Evolutionary conservation across 2,888 invertebrate genomes (phyloP).

Genomic region (Colostygia pectinataria): DNA sequence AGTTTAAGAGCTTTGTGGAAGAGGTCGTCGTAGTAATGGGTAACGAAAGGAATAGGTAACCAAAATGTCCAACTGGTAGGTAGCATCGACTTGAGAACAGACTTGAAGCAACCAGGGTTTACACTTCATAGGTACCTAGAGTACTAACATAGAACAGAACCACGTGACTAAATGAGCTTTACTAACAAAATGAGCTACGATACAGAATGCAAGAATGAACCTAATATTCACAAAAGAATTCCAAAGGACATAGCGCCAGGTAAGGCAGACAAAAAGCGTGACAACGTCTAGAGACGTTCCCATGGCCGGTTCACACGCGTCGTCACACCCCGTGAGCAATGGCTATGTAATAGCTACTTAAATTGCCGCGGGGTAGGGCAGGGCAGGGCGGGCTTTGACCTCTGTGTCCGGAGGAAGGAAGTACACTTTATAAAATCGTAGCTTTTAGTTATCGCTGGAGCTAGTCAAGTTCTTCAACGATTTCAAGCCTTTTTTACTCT

Average conservation of each 20-base stretch:
- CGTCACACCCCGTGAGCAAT: slow-evolving; percentile 73
- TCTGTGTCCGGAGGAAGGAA: slow-evolving; percentile 15
- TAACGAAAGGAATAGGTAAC: no score
- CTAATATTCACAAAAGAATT: slow-evolving; percentile 23
- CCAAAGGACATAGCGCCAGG: slow-evolving; percentile 16
- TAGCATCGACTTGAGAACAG: no score
- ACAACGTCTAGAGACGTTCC: slow-evolving; percentile 54
- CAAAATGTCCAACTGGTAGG: no score
- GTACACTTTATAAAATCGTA: slow-evolving; percentile 4
- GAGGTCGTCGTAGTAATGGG: no score
- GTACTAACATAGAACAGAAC: no score
- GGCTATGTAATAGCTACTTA: slow-evolving; percentile 30
- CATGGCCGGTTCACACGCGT: slow-evolving; percentile 73
- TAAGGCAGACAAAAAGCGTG: slow-evolving; percentile 36
- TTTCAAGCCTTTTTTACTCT: no score
- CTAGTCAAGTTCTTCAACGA: no score
- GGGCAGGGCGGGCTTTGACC: slow-evolving; percentile 57
- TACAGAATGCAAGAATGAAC: not conserved
- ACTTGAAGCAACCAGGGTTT: no score
- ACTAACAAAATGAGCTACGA: not conserved
- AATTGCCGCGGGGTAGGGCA: slow-evolving; percentile 36
- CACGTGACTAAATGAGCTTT: no score
- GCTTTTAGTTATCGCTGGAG: not conserved
- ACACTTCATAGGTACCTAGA: no score
- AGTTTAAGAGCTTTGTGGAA: no score